Conservation (phyloP, 2,888 invertebrate species). For the Carterocephalus palaemon region DNA sequence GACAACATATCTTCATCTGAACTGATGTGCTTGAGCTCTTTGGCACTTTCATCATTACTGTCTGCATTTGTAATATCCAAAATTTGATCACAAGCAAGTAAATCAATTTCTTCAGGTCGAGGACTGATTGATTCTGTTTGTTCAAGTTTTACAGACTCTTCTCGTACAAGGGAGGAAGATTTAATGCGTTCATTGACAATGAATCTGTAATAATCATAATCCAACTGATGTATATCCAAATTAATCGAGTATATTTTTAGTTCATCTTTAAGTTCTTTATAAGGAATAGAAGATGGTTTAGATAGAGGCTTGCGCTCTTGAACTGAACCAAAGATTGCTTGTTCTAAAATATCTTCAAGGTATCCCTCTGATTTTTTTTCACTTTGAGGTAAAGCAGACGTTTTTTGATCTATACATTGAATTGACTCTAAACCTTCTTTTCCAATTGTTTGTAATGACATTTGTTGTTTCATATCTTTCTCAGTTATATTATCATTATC, state of each 20-base stretch:
- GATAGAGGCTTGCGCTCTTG: slow-evolving; percentile 67
- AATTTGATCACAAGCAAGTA: neutral
- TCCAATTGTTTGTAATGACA: too few relatives aligned
- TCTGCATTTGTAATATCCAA: neutral
- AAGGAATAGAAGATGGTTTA: slow-evolving; percentile 44
- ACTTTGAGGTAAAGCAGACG: too few relatives aligned
- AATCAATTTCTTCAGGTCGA: neutral
- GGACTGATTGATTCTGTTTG: neutral
- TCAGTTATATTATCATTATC: too few relatives aligned
- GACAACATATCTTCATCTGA: too few relatives aligned
- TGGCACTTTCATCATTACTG: too few relatives aligned
- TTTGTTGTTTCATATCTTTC: neutral
- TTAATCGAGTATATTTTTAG: slow-evolving; percentile 58
- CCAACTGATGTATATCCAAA: slow-evolving; percentile 52
- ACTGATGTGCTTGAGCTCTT: too few relatives aligned
- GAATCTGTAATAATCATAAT: slow-evolving; percentile 53
- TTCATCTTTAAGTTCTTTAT: slow-evolving; percentile 55
- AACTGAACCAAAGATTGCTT: slow-evolving; percentile 81
- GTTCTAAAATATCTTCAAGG: slow-evolving; percentile 58
- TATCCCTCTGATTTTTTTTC: slow-evolving; percentile 34
- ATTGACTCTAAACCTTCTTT: too few relatives aligned
- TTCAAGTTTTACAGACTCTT: neutral
- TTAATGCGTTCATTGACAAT: slow-evolving; percentile 38
- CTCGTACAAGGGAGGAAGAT: slow-evolving; percentile 3
- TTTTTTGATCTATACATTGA: too few relatives aligned